Base-by-base conservation (phyloP, 2,797 vertebrate species). In the Mionectes olivaceus region DNA sequence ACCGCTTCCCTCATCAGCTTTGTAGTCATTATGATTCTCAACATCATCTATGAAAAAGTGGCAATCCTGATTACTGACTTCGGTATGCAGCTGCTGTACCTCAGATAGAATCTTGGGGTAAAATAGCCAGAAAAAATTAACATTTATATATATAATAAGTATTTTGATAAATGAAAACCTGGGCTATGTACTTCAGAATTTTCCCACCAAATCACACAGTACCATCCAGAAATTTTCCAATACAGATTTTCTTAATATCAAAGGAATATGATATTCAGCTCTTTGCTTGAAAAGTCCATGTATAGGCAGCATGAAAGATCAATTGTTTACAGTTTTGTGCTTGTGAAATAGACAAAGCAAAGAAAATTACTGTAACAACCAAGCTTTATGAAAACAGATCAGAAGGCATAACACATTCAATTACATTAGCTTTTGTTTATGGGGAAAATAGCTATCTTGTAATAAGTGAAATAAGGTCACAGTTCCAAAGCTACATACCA, bases 21-120 rank as follows among this genome's bases (percentile, higher is more conserved):
- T 24, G 86, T 99, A 41, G 97, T 99, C 56, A 99, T 99, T 67
- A 99, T 99, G 99, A 97, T 99, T 82, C 98, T 99, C 93, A 99
- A 99, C 63, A 96, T 97, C 9, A 60, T 99, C 32, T 99, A 99
- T 32, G 99, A 99, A 93, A 99, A 97, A 39, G 98, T 99, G 50
- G 99, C 99, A 69, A 98, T 99, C 96, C 98, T 99, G 98, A 99
- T 99, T 95, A 99, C 99, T 4, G 97, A 99, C 94, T 99, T 98
- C 0, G 99, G 99, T 99, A 97, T 95, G 98, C 68, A 10, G 27
- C 85, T 46, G 8, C 15, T 64, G 9, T 18, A 22, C 64, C 60
- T 50, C 52, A 49, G 46, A 28, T 24, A 59, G 56, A 93, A 94
- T 74, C 0, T 3, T 43, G 57, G 49, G 22, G 13, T 67, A 35